Evolutionary conservation across 2,888 invertebrate genomes (phyloP).

Genomic region (Drosophila melanosoma): DNA sequence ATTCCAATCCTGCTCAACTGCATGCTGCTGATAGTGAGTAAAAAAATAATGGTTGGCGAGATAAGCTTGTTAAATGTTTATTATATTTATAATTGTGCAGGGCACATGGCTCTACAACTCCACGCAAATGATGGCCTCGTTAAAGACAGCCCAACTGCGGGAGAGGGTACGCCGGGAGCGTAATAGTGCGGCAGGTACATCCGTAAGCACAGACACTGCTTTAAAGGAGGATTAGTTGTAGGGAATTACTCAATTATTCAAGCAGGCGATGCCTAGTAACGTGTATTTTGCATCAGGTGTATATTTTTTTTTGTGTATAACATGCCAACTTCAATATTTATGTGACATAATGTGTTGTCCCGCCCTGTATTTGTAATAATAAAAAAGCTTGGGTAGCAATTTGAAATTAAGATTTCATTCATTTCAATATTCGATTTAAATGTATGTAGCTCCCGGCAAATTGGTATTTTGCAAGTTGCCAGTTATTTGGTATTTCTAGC

Average conservation of each 20-base stretch:
- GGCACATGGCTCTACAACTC: constrained; percentile 96
- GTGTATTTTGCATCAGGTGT: constrained; percentile 17
- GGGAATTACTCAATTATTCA: constrained; percentile 1
- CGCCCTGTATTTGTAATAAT: constrained; percentile 22
- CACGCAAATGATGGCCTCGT: constrained; percentile 93
- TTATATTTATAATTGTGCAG: constrained; percentile 84
- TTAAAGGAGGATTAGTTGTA: constrained; percentile 47
- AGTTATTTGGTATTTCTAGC: constrained; percentile 26
- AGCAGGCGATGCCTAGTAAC: constrained; percentile 3
- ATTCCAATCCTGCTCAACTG: constrained; percentile 96
- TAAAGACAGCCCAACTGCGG: constrained; percentile 92
- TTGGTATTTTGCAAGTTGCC: constrained; percentile 16
- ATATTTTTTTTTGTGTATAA: constrained; percentile 3
- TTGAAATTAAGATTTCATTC: background rate
- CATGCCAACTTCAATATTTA: constrained; percentile 1
- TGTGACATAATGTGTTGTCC: constrained; percentile 27
- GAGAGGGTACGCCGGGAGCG: constrained; percentile 88
- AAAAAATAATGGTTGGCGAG: background rate
- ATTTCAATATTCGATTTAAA: constrained; percentile 7
- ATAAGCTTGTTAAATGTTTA: constrained; percentile 5
- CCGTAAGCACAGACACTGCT: background rate
- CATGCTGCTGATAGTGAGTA: constrained; percentile 96
- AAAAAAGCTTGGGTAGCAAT: constrained; percentile 2
- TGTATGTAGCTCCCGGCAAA: constrained; percentile 2
- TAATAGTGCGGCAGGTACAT: background rate